Base-by-base conservation (phyloP, 1,140 invertebrate species). In the Amyelois transitella region DNA sequence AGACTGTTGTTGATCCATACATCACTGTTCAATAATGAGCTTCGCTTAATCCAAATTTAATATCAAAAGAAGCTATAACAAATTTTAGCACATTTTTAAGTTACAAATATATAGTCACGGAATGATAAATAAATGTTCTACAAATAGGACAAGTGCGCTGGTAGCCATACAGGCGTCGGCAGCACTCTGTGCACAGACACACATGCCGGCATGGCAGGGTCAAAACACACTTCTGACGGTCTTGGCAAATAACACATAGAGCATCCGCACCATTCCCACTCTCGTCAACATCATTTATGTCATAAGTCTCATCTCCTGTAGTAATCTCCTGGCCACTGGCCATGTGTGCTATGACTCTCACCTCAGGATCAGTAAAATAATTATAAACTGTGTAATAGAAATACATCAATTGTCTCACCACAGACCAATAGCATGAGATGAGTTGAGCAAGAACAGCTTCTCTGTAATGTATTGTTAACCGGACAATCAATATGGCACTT, bases 101-200 rank as follows among this genome's bases (percentile, higher is more conserved):
- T n/a, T n/a, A n/a, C 71, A 85, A 77, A 58, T 88, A 86, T 10
- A 88, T 75, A 44, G 73, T 84, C 1, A 85, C 83, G 49, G 85
- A 84, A 45, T 86, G 85, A 58, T 88, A 86, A 53, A 86, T 88
- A 63, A 86, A 88, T 60, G 81, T 88, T 58, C 85, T 75, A 55
- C 82, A 88, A 49, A 88, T 85, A 22, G 85, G 85, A 57, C 85
- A 88, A 43, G 85, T 86, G 7, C 85, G 72, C 60, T 88, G 85
- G 55, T 88, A 88, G 17, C 77, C 75, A 76, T 86, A 88, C 2
- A 88, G 56, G 12, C 77, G 57, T 55, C 78, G 62, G 45, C 81
- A 85, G 55, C 85, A 88, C 53, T 88, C 82, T 50, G 72, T 72
- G 57, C 85, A 88, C 50, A 88, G 64, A 49, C 85, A 88, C 21